Evolutionary conservation across 2,888 invertebrate genomes (phyloP).

Genomic region (Nomada fabriciana): DNA sequence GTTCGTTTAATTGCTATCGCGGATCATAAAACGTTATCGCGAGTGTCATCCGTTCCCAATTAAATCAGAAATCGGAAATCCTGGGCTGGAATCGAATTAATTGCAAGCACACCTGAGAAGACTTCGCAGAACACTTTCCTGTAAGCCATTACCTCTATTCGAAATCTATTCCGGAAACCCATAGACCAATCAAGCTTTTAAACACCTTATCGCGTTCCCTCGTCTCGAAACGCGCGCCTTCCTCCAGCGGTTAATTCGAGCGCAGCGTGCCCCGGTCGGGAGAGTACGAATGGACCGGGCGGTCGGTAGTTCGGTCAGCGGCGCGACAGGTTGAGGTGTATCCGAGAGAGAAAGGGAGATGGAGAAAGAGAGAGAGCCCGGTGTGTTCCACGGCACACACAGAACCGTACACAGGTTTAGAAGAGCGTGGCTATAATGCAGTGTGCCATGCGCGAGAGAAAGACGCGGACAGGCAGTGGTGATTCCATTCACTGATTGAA

Average conservation of each 20-base stretch:
- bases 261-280: slow-evolving; percentile 45
- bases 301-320: slow-evolving; percentile 70
- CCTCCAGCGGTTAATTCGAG: slow-evolving; percentile 40
- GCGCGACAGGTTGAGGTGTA: slow-evolving; percentile 79
- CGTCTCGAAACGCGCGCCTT: slow-evolving; percentile 20
- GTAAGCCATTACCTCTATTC: background rate
- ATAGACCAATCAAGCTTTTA: background rate
- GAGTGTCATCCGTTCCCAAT: too few relatives aligned
- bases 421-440: slow-evolving; percentile 32
- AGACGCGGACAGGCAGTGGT: slow-evolving; percentile 84
- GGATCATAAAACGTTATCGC: too few relatives aligned
- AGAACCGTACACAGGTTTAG: background rate
- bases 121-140: background rate
- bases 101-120: too few relatives aligned
- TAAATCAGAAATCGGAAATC: too few relatives aligned
- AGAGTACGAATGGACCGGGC: slow-evolving; percentile 65
- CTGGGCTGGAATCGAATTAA: too few relatives aligned
- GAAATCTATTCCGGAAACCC: background rate
- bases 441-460: slow-evolving; percentile 66
- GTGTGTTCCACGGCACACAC: slow-evolving; percentile 45
- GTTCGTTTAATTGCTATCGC: slow-evolving; percentile 50
- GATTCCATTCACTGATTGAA: slow-evolving; percentile 89
- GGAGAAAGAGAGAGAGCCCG: background rate
- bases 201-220: slow-evolving; percentile 1
- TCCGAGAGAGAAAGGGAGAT: slow-evolving; percentile 46